A percentile compares a stretch with the other conserved stretches of the same genome.
Conservation (phyloP, 2,113 vertebrate genomes). For the Strix uralensis region DNA sequence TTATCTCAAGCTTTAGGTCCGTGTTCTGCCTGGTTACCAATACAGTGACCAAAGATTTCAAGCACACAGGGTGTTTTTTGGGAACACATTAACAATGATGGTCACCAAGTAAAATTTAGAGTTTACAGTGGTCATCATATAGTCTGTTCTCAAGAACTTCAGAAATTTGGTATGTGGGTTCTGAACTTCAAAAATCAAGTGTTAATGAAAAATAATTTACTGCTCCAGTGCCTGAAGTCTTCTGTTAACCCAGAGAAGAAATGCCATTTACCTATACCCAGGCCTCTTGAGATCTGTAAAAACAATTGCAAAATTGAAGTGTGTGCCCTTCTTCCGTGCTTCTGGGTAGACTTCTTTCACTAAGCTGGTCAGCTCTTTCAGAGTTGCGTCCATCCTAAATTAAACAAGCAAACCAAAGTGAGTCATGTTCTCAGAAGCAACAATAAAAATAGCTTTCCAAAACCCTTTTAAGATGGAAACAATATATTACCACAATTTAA, state of each 20-base stretch:
- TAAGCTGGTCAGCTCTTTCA: slow-evolving; percentile 95
- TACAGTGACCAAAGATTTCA: neutral
- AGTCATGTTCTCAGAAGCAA: neutral
- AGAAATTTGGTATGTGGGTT: neutral
- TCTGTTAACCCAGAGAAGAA: neutral
- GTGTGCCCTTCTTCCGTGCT: slow-evolving; percentile 95
- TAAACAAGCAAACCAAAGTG: neutral
- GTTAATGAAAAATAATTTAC: neutral
- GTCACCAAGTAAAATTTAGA: neutral
- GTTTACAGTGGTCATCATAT: accelerated
- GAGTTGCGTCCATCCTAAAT: slow-evolving; percentile 95
- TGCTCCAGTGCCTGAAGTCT: neutral
- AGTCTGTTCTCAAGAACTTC: neutral
- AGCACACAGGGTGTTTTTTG: neutral
- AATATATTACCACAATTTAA: neutral
- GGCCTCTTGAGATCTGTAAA: slow-evolving; percentile 92
- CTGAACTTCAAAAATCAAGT: neutral
- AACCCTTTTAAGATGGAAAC: neutral
- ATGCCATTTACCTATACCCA: slow-evolving; percentile 84
- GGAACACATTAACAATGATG: accelerated
- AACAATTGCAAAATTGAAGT: slow-evolving; percentile 96
- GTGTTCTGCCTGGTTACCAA: neutral
- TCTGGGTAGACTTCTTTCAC: slow-evolving; percentile 98
- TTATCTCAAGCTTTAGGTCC: neutral
- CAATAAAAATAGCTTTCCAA: neutral